Conservation (phyloP, 2,797 vertebrate species). For the Aulostomus chinensis region DNA sequence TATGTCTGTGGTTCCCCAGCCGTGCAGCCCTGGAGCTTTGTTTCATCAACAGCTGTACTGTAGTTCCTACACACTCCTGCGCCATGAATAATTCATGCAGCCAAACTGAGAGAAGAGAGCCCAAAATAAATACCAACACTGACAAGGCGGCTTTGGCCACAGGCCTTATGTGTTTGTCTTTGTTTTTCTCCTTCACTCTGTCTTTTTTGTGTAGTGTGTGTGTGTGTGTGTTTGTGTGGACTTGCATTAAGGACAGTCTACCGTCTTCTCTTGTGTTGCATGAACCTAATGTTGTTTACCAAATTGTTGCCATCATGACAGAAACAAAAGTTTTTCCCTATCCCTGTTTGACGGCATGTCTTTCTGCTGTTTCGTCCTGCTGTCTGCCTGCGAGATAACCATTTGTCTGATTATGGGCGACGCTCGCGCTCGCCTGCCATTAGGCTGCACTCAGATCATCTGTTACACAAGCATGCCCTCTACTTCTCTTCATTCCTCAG, state of each 20-base stretch:
- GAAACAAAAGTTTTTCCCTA: conserved; percentile 32
- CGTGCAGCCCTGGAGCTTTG: conserved; percentile 64
- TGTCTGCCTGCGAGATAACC: conserved; percentile 56
- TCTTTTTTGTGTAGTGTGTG: conserved; percentile 13
- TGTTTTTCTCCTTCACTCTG: conserved; percentile 27
- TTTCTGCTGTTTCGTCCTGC: conserved; percentile 34
- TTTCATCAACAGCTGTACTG: conserved; percentile 73
- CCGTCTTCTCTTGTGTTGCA: conserved; percentile 8
- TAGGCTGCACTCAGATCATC: conserved; percentile 69
- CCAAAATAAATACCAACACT: conserved; percentile 66
- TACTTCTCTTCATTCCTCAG: conserved; percentile 33
- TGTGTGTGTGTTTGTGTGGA: conserved; percentile 6
- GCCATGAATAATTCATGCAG: conserved; percentile 71
- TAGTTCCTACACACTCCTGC: conserved; percentile 56
- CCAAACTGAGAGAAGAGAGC: conserved; percentile 58
- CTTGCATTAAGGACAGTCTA: conserved; percentile 21
- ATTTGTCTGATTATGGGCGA: conserved; percentile 75
- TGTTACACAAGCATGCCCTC: conserved; percentile 59
- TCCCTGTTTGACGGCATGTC: conserved; percentile 27
- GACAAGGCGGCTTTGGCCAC: conserved; percentile 59
- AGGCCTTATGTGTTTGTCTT: conserved; percentile 46
- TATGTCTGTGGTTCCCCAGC: conserved; percentile 55
- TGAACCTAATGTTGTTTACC: conserved; percentile 35
- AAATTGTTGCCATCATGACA: conserved; percentile 7
- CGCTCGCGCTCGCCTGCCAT: conserved; percentile 64